Evolutionary conservation across 2,888 invertebrate genomes (phyloP).

Genomic region (Trachelus iudaicus): DNA sequence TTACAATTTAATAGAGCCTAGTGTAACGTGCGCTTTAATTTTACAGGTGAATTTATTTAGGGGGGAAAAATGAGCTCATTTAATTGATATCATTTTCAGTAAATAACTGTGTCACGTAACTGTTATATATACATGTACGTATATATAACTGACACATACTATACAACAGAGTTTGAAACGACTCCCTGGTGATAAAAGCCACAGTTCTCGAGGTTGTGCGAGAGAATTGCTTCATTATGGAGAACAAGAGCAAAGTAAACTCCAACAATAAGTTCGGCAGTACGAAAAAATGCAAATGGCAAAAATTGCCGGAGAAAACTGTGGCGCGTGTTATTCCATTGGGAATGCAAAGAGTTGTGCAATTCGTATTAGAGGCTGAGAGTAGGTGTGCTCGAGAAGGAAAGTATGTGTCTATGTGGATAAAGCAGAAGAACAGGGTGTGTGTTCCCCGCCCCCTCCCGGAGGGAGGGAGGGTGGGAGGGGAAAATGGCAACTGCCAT

Average conservation of each 20-base stretch:
- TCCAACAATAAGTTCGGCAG: background rate
- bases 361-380: background rate
- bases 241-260: background rate
- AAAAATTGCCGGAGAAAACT: background rate
- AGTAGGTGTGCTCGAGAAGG: background rate
- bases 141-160: background rate
- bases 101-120: background rate
- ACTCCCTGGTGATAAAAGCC: background rate
- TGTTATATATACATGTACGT: background rate
- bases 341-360: background rate
- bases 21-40: background rate
- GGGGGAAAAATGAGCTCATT: background rate
- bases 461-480: background rate
- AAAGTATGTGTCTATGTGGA: background rate
- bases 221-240: background rate
- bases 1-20: background rate
- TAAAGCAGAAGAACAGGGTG: background rate
- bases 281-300: background rate
- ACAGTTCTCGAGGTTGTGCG: background rate
- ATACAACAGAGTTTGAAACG: background rate
- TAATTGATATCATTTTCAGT: background rate
- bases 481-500: background rate
- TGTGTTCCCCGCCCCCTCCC: too few relatives aligned
- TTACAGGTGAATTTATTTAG: background rate
- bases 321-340: background rate